Evolutionary conservation across 1,140 invertebrate species (phyloP).

Genomic region (Caenorhabditis inopinata): DNA sequence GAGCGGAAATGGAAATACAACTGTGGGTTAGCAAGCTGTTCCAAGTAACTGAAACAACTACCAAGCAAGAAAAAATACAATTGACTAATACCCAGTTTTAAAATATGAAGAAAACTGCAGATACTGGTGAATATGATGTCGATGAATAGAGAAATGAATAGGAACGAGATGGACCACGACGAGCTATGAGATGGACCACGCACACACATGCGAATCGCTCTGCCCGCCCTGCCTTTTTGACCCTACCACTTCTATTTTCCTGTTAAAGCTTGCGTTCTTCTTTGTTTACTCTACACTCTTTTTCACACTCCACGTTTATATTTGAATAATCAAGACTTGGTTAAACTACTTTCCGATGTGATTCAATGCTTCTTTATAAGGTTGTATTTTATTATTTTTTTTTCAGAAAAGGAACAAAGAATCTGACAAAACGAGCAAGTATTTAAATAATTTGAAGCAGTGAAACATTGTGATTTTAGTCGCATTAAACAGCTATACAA

Average conservation of each 20-base stretch:
- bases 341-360: not conserved
- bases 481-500: no score
- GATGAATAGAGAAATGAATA: constrained; percentile 7
- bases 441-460: no score
- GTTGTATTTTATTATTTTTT: no score
- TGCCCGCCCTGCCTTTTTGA: not conserved
- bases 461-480: no score
- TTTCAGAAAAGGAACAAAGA: not conserved
- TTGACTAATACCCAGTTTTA: no score
- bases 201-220: not conserved
- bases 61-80: no score
- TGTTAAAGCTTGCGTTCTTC: constrained; percentile 13
- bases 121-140: not conserved
- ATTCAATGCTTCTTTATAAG: no score
- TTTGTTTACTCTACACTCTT: not conserved
- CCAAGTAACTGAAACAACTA: not conserved
- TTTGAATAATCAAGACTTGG: constrained; percentile 15
- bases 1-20: not conserved
- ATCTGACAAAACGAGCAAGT: no score
- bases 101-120: not conserved
- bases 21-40: not conserved
- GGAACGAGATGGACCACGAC: constrained; percentile 19
- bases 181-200: constrained; percentile 5
- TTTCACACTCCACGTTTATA: constrained; percentile 23
- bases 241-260: constrained; percentile 1